These are phyloP conservation scores for Latrodectus hesperus DNA, from an alignment of 2,888 invertebrate genomes.

Conservation along the genomic window DNA sequence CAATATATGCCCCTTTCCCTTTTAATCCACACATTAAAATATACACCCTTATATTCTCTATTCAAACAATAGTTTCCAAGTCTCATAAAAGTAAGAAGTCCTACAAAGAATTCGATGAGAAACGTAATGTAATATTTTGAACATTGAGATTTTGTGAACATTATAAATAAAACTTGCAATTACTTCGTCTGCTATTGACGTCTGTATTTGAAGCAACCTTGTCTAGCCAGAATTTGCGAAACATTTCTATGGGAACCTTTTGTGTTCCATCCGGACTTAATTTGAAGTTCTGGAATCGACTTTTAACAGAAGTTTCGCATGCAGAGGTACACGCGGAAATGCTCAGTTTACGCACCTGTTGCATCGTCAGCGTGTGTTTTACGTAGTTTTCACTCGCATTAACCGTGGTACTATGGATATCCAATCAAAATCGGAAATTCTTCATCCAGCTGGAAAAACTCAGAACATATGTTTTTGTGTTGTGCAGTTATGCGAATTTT, in stretches of 20 bases:
- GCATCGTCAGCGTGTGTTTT: constrained; percentile 24
- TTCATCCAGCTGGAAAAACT: constrained; percentile 52
- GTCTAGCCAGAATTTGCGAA: constrained; percentile 1
- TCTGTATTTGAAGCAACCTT: background rate
- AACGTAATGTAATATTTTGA: too few relatives aligned
- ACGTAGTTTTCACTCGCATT: constrained; percentile 28
- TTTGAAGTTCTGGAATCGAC: constrained; percentile 41
- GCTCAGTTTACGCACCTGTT: constrained; percentile 56
- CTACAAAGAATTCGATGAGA: too few relatives aligned
- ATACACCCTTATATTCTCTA: too few relatives aligned
- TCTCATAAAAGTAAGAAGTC: too few relatives aligned
- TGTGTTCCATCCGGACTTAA: background rate
- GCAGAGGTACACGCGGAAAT: constrained; percentile 63
- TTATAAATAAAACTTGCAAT: too few relatives aligned
- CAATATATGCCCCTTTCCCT: too few relatives aligned
- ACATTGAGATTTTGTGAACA: too few relatives aligned
- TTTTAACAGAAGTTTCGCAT: constrained; percentile 6
- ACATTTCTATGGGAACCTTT: constrained; percentile 15
- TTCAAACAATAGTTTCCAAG: too few relatives aligned
- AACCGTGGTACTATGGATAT: constrained; percentile 11
- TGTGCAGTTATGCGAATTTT: constrained; percentile 38
- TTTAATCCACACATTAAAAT: too few relatives aligned
- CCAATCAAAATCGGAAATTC: constrained; percentile 40
- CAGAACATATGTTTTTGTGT: constrained; percentile 31
- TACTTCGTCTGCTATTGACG: background rate